Conservation (phyloP, 2,113 vertebrate genomes). For the Varanus komodoensis region DNA sequence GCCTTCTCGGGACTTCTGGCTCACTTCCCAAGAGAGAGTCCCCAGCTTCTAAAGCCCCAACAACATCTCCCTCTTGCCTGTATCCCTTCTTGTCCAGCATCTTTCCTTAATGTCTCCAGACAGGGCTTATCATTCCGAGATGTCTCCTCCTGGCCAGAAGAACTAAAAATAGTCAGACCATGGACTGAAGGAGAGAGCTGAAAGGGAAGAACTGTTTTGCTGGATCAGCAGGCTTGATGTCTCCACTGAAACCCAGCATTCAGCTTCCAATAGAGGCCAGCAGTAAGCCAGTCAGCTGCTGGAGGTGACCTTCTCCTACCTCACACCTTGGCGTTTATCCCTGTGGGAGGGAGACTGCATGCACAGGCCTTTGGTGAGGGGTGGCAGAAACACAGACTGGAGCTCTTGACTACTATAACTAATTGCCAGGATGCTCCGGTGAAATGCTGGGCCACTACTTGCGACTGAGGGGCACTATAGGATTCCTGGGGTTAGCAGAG, state of each 20-base stretch:
- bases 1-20: neutral
- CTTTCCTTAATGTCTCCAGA: neutral
- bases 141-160: neutral
- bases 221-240: too few relatives aligned
- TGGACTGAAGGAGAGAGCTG: neutral
- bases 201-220: neutral
- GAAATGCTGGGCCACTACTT: neutral
- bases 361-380: neutral
- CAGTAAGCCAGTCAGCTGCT: neutral
- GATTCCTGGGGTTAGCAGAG: neutral
- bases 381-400: neutral
- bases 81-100: neutral
- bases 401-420: neutral
- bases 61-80: neutral
- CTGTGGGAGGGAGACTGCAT: too few relatives aligned
- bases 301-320: neutral
- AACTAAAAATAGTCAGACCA: neutral
- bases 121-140: neutral
- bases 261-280: too few relatives aligned
- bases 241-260: too few relatives aligned
- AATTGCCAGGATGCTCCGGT: neutral
- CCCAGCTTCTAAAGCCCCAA: neutral
- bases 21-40: neutral
- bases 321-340: neutral
- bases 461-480: neutral